Percentiles rank a stretch among this genome's conserved stretches.
These are phyloP conservation scores for Lepidurus couesii DNA, from an alignment of 1,140 invertebrate genomes.

Conservation along the genomic window DNA sequence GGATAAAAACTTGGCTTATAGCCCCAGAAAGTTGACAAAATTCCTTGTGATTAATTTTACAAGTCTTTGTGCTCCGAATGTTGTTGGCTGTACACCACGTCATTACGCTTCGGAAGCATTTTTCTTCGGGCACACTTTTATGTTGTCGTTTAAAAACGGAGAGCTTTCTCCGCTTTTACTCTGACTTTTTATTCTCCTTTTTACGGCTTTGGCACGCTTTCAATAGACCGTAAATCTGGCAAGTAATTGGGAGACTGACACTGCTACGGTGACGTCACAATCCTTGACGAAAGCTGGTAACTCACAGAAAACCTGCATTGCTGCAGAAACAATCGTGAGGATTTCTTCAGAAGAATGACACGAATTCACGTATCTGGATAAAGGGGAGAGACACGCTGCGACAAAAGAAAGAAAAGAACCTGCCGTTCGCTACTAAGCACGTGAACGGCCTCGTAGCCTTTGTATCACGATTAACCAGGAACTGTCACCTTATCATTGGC, in stretches of 20 bases:
- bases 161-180: no score
- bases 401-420: not conserved
- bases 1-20: no score
- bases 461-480: not conserved
- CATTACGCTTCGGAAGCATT: no score
- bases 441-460: not conserved
- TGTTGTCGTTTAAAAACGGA: no score
- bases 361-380: not conserved
- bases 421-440: not conserved
- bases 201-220: no score
- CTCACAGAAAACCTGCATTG: not conserved
- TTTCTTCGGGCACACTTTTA: no score
- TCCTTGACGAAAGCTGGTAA: not conserved
- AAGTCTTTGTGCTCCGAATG: no score
- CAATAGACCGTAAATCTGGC: no score
- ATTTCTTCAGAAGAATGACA: not conserved
- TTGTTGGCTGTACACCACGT: no score
- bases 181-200: no score
- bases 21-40: no score
- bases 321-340: not conserved
- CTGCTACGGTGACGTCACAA: not conserved
- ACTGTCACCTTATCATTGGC: conserved; percentile 15
- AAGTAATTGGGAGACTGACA: not conserved
- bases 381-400: not conserved
- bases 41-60: no score